Evolutionary conservation across 2,113 vertebrate genomes (phyloP), one percentile per base, ranked within the genome.

Genomic region (Hippocampus barbouri): DNA sequence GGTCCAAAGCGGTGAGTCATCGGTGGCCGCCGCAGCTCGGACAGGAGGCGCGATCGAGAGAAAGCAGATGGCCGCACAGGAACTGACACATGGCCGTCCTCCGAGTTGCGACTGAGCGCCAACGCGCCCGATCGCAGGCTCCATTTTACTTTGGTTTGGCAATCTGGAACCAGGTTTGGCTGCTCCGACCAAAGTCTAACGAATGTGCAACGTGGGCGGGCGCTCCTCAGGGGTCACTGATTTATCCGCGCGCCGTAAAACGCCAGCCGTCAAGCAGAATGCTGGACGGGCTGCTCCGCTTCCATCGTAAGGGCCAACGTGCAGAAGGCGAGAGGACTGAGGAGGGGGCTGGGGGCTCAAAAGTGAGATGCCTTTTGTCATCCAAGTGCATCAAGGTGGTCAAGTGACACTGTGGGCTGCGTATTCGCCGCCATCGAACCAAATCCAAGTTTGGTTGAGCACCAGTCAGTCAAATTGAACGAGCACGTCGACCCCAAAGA

Each of bases 11-110:
- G 59, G 45, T 45, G 74, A 75, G 83, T 73, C 69, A 49, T 56
- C 38, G 40, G 47, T 30, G 12, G 34, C 30, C 9, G 66, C 75
- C 76, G 72, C 82, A 71, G 79, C 76, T 82, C 79, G 83, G 79
- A 81, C 79, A 73, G 80, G 73, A 87, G 79, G 77, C 78, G 78
- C 79, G 69, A 87, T 89, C 74, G 61, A 81, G 74, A 83, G 81
- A 64, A 73, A 85, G 77, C 86, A 91, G 88, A 91, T 91, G 89
- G 89, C 85, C 80, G 75, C 78, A 69, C 83, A 87, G 85, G 84
- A 89, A 84, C 81, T 54, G 57, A 84, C 79, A 75, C 72, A 73
- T 73, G 69, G 76, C 81, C 34, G 61, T 78, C 64, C 62, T 84
- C 79, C 78, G 65, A 77, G 45, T n/a, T n/a, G n/a, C 81, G 75